phyloP scores from a whole-genome alignment of 2,113 vertebrate species.

The Desmodus rotundus region DNA sequence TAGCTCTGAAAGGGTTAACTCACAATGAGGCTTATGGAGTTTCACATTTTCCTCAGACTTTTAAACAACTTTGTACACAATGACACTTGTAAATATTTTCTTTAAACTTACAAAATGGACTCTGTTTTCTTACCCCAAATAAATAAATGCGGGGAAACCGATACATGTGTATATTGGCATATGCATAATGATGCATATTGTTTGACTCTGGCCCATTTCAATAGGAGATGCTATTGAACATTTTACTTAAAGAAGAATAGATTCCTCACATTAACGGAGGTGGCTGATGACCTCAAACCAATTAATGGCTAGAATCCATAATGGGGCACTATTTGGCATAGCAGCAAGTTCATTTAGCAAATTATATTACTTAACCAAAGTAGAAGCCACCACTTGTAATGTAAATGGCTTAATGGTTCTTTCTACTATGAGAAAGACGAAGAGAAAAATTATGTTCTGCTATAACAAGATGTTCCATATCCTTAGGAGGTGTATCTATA shows the following conservation, averaged over 20 bases:
- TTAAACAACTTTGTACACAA: constrained; percentile 68
- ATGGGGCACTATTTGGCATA: background rate
- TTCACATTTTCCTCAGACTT: constrained; percentile 69
- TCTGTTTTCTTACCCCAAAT: constrained; percentile 53
- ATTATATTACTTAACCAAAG: constrained; percentile 48
- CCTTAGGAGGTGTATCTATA: background rate
- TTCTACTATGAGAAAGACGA: constrained; percentile 4
- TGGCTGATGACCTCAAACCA: constrained; percentile 50
- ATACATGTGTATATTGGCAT: background rate
- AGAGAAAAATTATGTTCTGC: constrained; percentile 29
- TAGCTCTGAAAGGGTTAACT: constrained; percentile 72
- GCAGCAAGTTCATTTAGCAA: constrained; percentile 21
- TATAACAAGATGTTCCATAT: background rate
- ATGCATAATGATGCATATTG: background rate
- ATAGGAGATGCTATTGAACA: constrained; percentile 42
- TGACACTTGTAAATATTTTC: constrained; percentile 35
- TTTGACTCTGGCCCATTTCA: constrained; percentile 52
- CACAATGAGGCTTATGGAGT: constrained; percentile 52
- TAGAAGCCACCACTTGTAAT: constrained; percentile 15
- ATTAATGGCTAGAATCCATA: constrained; percentile 17
- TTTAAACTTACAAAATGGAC: constrained; percentile 50
- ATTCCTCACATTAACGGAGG: constrained; percentile 10
- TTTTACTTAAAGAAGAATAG: constrained; percentile 63
- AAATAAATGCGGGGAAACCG: constrained; percentile 50
- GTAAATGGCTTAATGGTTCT: constrained; percentile 47